Evolutionary conservation across 2,888 invertebrate genomes (phyloP), one percentile per base, ranked within the genome.

Genomic region (Strigamia crassipes): DNA sequence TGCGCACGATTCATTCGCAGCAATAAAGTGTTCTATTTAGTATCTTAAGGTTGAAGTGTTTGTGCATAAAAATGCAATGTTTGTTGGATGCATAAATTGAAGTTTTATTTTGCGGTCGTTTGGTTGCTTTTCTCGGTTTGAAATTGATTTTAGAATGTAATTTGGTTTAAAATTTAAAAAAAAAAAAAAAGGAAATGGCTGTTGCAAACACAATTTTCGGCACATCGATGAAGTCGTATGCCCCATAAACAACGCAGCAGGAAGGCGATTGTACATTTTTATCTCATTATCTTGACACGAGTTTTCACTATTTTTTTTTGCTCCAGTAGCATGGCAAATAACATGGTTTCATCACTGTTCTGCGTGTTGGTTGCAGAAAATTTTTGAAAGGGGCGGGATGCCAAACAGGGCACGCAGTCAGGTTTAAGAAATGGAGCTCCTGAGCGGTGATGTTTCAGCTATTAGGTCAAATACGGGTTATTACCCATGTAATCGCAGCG

Each of bases 241-340:
- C n/a, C 61, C 61, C n/a, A 66, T 66, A 66, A 66, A 66, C 61
- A 46, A 66, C 61, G 21, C 61, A 66, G 61, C 21, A 12, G 61
- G 61, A 12, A 23, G 23, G 61, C 12, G 21, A 66, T 66, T 66
- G 61, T 66, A 66, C 61, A 23, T 66, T 66, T 66, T 66, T 46
- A n/a, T 66, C 61, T 66, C 61, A 66, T 66, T 66, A 66, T 66
- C 61, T 66, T 66, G 61, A 66, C 61, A 66, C 61, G 61, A 66
- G 61, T 46, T 46, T 46, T 46, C 46, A 21, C 61, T 27, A n/a
- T 61, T 61, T 61, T 66, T 66, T 66, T 66, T 66, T 66, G 21
- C 61, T 21, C 0, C 8, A 66, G 12, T 21, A 66, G 61, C 61
- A 66, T 23, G 61, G 61, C 61, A 66, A 66, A 66, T 66, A 23